These are phyloP conservation scores for Apamea anceps DNA, from an alignment of 2,888 invertebrate genomes.

Conservation along the genomic window DNA sequence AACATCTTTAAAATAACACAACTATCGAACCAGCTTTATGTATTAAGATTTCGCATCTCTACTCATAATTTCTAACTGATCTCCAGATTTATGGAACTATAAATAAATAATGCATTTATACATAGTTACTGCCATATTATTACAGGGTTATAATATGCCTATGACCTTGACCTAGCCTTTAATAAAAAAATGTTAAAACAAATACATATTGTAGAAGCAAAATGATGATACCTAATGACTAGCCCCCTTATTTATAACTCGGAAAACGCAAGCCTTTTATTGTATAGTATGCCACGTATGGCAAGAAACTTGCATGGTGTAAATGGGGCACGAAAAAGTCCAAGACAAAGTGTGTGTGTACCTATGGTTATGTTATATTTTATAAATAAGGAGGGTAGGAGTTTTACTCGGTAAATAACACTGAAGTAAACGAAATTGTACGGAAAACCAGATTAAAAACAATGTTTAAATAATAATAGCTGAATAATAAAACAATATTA, in stretches of 20 bases:
- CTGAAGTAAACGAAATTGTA: background rate
- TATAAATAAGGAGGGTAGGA: background rate
- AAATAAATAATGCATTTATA: background rate
- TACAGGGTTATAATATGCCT: background rate
- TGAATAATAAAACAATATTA: background rate
- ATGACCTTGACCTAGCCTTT: background rate
- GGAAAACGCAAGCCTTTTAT: no score
- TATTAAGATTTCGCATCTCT: background rate
- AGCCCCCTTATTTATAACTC: background rate
- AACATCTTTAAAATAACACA: constrained; percentile 9
- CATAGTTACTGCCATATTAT: background rate
- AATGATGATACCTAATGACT: background rate
- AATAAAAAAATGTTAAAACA: background rate
- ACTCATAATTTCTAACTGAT: background rate
- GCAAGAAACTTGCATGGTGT: no score
- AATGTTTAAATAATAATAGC: background rate
- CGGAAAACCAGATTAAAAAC: background rate
- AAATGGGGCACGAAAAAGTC: no score
- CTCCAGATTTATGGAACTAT: background rate
- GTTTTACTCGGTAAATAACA: background rate
- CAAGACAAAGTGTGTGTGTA: no score
- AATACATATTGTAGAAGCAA: background rate
- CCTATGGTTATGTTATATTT: background rate
- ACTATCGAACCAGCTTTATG: background rate
- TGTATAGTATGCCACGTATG: no score